phyloP scores from a whole-genome alignment of 2,113 vertebrate genomes.

The Pituophis catenifer region DNA sequence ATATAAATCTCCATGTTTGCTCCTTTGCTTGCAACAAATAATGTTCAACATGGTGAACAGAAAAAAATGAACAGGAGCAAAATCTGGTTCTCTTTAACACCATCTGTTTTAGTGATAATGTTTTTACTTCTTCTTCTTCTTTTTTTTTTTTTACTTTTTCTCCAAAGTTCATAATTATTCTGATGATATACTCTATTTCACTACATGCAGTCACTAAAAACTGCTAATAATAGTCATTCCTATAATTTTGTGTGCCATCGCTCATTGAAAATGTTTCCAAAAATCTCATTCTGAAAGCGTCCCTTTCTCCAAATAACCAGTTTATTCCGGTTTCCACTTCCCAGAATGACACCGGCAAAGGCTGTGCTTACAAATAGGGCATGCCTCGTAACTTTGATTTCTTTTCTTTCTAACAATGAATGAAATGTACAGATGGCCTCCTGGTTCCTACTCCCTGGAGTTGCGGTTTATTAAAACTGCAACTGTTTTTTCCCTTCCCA shows the following conservation, averaged over 20 bases:
- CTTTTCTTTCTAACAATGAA: slow-evolving; percentile 12
- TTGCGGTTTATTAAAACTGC: slow-evolving; percentile 56
- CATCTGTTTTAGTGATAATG: background rate
- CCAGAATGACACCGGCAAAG: slow-evolving; percentile 35
- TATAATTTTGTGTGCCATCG: background rate
- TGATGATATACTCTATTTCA: background rate
- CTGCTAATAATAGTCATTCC: background rate
- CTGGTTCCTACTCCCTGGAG: slow-evolving; percentile 15
- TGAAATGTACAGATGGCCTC: slow-evolving; percentile 25
- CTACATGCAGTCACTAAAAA: background rate
- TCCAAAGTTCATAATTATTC: background rate
- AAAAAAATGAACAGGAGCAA: background rate
- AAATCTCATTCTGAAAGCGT: slow-evolving; percentile 14
- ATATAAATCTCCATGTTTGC: background rate
- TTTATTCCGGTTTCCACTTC: slow-evolving; percentile 22
- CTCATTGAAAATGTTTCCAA: slow-evolving; percentile 29
- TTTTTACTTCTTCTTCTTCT: background rate
- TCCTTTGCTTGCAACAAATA: background rate
- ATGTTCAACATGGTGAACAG: background rate
- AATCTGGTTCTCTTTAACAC: background rate
- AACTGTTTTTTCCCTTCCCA: background rate
- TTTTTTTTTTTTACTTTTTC: background rate
- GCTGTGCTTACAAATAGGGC: slow-evolving; percentile 24
- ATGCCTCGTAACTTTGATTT: slow-evolving; percentile 13
- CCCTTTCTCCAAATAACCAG: slow-evolving; percentile 45